phyloP scores from a whole-genome alignment of 2,113 vertebrate species.

The Oenanthe oenanthe region DNA sequence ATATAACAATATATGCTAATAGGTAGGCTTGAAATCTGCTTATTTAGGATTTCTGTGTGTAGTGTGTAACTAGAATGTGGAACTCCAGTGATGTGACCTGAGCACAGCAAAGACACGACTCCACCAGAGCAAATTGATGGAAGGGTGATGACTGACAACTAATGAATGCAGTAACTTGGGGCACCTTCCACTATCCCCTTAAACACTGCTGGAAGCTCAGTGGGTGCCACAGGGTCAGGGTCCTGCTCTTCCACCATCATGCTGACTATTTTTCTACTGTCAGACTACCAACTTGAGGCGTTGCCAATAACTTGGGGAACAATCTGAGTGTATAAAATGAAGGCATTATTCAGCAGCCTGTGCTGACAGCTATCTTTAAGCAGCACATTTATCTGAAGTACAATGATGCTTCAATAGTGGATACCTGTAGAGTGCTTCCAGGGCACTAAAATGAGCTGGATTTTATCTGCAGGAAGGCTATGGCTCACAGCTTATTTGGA shows the following conservation, averaged over 20 bases:
- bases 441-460: background rate
- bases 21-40: background rate
- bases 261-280: background rate
- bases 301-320: background rate
- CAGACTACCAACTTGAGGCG: background rate
- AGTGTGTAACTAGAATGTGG: fast-evolving
- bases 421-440: background rate
- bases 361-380: background rate
- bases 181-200: no score
- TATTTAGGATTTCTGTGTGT: background rate
- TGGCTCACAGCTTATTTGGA: constrained; percentile 21
- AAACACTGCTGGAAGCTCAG: background rate
- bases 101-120: background rate
- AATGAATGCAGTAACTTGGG: background rate
- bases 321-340: background rate
- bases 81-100: background rate
- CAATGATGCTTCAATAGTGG: background rate
- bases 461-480: background rate
- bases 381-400: background rate
- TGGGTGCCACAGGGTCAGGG: background rate
- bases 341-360: background rate
- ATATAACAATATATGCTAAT: background rate
- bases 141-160: background rate
- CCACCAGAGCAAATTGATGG: background rate
- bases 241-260: background rate